Percentiles rank a stretch among this genome's conserved stretches.
Conservation (phyloP, 2,888 invertebrate genomes). For the Tipula vernalis region DNA sequence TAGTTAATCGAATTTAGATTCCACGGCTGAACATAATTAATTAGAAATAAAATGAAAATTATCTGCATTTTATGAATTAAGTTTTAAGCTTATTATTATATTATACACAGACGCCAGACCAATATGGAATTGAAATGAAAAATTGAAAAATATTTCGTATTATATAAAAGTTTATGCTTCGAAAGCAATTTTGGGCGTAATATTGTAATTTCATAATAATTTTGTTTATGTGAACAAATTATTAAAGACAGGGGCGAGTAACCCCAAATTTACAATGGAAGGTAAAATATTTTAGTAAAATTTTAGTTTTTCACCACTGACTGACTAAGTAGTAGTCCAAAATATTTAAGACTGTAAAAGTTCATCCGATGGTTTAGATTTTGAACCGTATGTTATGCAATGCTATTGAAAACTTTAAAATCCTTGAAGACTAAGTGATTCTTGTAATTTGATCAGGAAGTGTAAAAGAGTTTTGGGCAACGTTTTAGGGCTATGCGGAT, state of each 20-base stretch:
- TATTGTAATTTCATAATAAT: background rate
- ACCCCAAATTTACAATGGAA: background rate
- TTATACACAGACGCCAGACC: background rate
- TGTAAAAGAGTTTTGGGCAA: background rate
- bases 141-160: background rate
- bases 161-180: background rate
- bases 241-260: background rate
- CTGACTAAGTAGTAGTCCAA: background rate
- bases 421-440: background rate
- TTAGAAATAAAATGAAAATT: background rate
- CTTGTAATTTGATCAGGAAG: background rate
- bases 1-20: slow-evolving; percentile 5
- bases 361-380: background rate
- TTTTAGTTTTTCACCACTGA: background rate
- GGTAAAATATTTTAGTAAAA: background rate
- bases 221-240: background rate
- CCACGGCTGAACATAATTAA: background rate
- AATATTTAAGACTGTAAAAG: background rate
- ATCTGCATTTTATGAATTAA: background rate
- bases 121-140: background rate
- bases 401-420: background rate
- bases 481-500: background rate
- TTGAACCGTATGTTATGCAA: background rate
- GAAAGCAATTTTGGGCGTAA: background rate
- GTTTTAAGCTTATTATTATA: background rate